Conservation (phyloP, 2,113 vertebrate genomes). For the Grammomys surdaster region DNA sequence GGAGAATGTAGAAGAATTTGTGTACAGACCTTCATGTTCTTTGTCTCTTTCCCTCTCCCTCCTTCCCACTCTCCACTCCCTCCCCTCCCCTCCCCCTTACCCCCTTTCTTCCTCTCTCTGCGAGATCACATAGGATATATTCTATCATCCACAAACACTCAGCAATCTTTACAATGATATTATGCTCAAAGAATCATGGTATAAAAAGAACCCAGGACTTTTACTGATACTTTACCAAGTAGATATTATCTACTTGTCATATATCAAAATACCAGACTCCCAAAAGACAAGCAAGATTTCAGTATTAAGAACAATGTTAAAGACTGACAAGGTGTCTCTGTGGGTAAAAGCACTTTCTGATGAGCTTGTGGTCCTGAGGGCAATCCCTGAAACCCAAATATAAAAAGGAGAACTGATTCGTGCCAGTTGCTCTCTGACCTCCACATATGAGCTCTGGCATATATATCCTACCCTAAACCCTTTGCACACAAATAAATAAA, state of each 20-base stretch:
- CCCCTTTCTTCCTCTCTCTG: too few relatives aligned
- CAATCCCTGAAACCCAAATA: background rate
- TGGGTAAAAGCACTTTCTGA: background rate
- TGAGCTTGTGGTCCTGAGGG: background rate
- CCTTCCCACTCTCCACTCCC: background rate
- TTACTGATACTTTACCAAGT: background rate
- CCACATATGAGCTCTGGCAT: background rate
- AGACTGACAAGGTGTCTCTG: too few relatives aligned
- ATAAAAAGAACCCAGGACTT: background rate
- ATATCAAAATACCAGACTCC: conserved; percentile 38
- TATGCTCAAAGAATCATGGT: background rate
- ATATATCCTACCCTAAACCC: background rate
- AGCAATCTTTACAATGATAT: background rate
- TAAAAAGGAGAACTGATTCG: background rate
- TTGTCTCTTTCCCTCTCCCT: background rate
- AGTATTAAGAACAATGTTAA: background rate
- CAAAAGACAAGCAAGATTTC: conserved; percentile 41
- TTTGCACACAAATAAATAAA: background rate
- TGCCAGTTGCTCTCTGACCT: background rate
- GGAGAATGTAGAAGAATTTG: conserved; percentile 6
- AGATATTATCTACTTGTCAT: background rate
- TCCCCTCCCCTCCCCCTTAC: fast-evolving
- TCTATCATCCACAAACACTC: conserved; percentile 19
- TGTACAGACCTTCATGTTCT: background rate
- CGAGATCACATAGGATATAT: background rate